phyloP scores from a whole-genome alignment of 2,113 vertebrate genomes.

The Panthera uncia region DNA sequence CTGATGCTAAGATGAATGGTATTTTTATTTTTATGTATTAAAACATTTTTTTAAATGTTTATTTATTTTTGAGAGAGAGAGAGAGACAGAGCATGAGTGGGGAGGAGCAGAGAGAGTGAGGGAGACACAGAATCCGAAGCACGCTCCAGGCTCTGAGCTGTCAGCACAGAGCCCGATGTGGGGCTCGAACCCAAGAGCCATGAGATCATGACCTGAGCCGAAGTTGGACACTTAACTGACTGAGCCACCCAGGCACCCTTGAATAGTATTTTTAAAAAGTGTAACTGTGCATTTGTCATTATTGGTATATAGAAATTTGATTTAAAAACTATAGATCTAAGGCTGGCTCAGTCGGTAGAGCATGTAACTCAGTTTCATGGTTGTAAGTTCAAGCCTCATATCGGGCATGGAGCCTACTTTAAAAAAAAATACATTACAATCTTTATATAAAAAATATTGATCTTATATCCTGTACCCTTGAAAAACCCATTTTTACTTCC shows the following conservation, averaged over 20 bases:
- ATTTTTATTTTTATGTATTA: background rate
- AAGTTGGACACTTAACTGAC: no score
- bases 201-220: no score
- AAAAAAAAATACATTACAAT: background rate
- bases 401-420: background rate
- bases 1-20: background rate
- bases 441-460: background rate
- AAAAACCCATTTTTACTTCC: background rate
- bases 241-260: background rate
- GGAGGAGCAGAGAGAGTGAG: no score
- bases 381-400: background rate
- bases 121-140: no score
- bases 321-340: background rate
- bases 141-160: no score
- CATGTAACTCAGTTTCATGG: background rate
- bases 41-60: no score
- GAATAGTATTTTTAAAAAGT: background rate
- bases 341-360: background rate
- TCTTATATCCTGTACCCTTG: background rate
- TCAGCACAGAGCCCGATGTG: no score
- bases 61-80: no score
- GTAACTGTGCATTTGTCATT: constrained; percentile 12
- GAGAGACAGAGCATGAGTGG: no score
- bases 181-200: no score
- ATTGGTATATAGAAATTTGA: background rate